These are phyloP conservation scores for Cordylochernes scorpioides DNA, from an alignment of 2,888 invertebrate genomes.

Conservation along the genomic window DNA sequence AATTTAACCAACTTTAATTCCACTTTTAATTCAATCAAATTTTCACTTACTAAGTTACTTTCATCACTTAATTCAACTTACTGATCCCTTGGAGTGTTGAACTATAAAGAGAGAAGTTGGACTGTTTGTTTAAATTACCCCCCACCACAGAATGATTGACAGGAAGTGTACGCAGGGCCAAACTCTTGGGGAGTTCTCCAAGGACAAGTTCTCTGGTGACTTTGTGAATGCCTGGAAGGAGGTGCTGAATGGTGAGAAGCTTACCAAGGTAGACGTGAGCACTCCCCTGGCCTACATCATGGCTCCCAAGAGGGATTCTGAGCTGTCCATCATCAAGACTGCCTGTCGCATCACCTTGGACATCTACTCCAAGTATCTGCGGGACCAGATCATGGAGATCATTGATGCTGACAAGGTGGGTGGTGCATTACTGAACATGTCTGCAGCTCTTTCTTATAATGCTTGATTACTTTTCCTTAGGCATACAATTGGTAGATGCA, in stretches of 20 bases:
- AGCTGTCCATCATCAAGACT: slow-evolving; percentile 63
- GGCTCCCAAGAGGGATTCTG: slow-evolving; percentile 79
- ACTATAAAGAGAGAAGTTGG: no score
- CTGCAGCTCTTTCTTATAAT: no score
- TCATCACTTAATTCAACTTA: no score
- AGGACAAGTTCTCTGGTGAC: slow-evolving; percentile 76
- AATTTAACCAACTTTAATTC: no score
- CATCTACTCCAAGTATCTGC: slow-evolving; percentile 80
- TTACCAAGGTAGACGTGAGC: slow-evolving; percentile 40
- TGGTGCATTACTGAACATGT: background rate
- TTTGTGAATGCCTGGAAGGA: slow-evolving; percentile 65
- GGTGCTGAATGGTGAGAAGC: background rate
- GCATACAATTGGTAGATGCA: no score
- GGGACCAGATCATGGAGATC: slow-evolving; percentile 92
- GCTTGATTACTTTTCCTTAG: no score
- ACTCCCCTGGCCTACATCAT: slow-evolving; percentile 56
- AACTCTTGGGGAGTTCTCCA: slow-evolving; percentile 59
- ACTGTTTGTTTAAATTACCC: no score
- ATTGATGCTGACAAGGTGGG: slow-evolving; percentile 78
- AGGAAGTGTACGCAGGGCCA: slow-evolving; percentile 50
- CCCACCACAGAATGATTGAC: no score
- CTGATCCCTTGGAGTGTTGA: no score
- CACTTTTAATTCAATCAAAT: no score
- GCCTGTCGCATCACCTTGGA: slow-evolving; percentile 77
- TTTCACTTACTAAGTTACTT: no score